phyloP scores from a whole-genome alignment of 2,113 vertebrate genomes.

The Anoplopoma fimbria region DNA sequence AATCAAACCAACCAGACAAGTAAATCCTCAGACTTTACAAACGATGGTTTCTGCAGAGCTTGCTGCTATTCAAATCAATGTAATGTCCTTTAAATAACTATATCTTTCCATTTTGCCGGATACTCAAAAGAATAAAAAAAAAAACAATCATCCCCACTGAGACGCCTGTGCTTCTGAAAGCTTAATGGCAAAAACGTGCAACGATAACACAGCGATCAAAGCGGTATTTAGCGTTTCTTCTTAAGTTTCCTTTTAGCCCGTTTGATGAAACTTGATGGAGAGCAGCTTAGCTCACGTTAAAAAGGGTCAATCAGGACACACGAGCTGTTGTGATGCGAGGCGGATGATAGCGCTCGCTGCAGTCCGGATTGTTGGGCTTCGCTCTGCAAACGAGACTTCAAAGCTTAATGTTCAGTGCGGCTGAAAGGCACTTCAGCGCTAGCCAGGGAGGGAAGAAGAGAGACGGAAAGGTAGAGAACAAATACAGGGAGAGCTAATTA shows the following conservation, averaged over 20 bases:
- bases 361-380: constrained; percentile 16
- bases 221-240: background rate
- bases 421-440: background rate
- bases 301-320: constrained; percentile 5
- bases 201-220: constrained; percentile 31
- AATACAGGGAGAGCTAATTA: constrained; percentile 50
- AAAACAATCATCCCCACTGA: constrained; percentile 16
- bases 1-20: constrained; percentile 35
- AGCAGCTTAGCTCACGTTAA: constrained; percentile 9
- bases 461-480: background rate
- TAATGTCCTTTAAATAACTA: constrained; percentile 31
- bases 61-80: constrained; percentile 2
- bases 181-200: constrained; percentile 21
- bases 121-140: constrained; percentile 32
- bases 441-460: constrained; percentile 18
- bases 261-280: constrained; percentile 13
- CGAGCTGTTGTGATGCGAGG: background rate
- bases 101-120: background rate
- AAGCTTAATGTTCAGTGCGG: constrained; percentile 20
- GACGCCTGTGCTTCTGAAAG: background rate
- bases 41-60: too few species aligned
- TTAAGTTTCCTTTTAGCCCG: constrained; percentile 1
- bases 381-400: constrained; percentile 36
- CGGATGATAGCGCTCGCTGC: background rate
- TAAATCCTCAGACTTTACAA: constrained; percentile 7